phyloP scores from a whole-genome alignment of 2,113 vertebrate species.

The Pteruthius melanotis region DNA sequence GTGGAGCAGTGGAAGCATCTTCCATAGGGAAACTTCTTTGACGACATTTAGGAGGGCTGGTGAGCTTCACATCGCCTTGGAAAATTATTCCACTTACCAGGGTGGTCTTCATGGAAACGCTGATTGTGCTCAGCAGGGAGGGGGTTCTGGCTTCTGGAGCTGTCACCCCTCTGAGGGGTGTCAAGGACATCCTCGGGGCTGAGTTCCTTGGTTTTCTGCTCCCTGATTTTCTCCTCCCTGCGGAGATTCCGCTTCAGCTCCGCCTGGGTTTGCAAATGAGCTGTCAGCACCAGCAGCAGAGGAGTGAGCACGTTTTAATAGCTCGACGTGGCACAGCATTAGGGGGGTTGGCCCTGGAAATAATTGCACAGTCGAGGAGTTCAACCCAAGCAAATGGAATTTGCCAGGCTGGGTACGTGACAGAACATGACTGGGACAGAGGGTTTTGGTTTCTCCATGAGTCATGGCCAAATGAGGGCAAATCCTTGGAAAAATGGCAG shows the following conservation, averaged over 20 bases:
- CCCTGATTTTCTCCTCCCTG: slow-evolving; percentile 47
- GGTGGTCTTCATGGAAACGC: background rate
- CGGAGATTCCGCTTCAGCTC: slow-evolving; percentile 66
- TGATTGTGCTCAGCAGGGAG: slow-evolving; percentile 32
- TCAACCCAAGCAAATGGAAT: background rate
- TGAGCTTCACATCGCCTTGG: background rate
- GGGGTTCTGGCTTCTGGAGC: background rate
- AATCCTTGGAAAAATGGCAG: background rate
- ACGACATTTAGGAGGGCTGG: background rate
- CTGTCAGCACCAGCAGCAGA: background rate
- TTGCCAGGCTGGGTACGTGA: background rate
- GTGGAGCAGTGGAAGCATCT: background rate
- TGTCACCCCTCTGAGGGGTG: background rate
- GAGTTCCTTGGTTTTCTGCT: slow-evolving; percentile 50
- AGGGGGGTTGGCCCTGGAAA: background rate
- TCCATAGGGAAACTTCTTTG: background rate
- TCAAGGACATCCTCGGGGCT: slow-evolving; percentile 16
- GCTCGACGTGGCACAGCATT: fast-evolving
- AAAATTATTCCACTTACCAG: slow-evolving; percentile 49
- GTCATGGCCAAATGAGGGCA: background rate
- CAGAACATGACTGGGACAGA: background rate
- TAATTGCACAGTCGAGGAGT: background rate
- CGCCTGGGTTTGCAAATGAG: slow-evolving; percentile 67
- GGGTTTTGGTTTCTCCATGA: background rate
- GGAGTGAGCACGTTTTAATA: background rate